phyloP scores from a whole-genome alignment of 2,888 invertebrate species.

The Zaprionus obscuricornis region DNA sequence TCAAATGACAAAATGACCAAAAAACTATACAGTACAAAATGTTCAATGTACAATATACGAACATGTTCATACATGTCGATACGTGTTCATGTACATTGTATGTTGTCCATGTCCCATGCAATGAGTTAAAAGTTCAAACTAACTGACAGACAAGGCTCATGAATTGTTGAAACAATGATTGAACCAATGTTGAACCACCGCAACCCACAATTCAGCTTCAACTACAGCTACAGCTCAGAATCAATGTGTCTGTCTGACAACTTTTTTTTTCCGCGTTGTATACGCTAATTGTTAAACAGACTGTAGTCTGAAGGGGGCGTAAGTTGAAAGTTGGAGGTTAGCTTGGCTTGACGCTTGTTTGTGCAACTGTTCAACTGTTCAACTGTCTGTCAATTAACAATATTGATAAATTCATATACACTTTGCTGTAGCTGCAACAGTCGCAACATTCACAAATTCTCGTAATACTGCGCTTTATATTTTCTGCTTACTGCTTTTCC shows the following conservation, averaged over 20 bases:
- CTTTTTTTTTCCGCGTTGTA: constrained; percentile 42
- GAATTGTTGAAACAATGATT: constrained; percentile 51
- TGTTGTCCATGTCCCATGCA: constrained; percentile 28
- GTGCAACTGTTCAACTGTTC: constrained; percentile 27
- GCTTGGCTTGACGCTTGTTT: too few species aligned
- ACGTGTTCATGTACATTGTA: too few species aligned
- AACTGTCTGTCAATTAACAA: constrained; percentile 67
- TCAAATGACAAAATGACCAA: background rate
- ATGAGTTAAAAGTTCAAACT: constrained; percentile 29
- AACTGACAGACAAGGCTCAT: constrained; percentile 48
- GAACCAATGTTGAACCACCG: background rate
- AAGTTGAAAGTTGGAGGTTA: background rate
- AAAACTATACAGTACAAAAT: constrained; percentile 6
- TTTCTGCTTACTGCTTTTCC: too few species aligned
- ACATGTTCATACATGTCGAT: too few species aligned
- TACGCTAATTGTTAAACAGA: constrained; percentile 46
- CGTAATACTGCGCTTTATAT: too few species aligned
- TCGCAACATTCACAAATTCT: constrained; percentile 7
- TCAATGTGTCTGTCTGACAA: constrained; percentile 17
- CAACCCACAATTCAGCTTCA: constrained; percentile 10
- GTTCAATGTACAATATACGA: too few species aligned
- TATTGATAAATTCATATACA: constrained; percentile 58
- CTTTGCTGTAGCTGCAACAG: constrained; percentile 34
- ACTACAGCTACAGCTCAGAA: constrained; percentile 23
- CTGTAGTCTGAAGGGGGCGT: background rate